Base-by-base conservation (phyloP, 2,113 vertebrate genomes). In the Rafetus swinhoei region DNA sequence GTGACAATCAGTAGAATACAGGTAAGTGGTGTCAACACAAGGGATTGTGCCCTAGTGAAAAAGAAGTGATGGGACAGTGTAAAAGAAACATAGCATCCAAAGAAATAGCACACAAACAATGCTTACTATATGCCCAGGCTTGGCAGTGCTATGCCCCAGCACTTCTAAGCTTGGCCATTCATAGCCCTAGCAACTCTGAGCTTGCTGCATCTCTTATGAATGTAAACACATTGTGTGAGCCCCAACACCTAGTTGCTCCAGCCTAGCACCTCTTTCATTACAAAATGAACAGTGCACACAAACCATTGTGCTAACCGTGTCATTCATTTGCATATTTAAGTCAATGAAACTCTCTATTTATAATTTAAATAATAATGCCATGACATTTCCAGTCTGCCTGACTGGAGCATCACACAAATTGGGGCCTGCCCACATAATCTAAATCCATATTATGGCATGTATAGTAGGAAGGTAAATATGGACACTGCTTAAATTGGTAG, bases 1-100 rank as follows among this genome's bases (percentile, higher is more conserved):
- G 25, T 24, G 35, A 74, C 35, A 74, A 39, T 39, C 22, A 74
- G 21, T 16, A 39, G n/a, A 84, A 27, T 0, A 0, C 4, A 69
- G 65, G 69, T 85, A n/a, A 45, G 3, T 79, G 84, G 54, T 79
- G 13, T 62, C 1, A 1, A 90, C 93, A 87, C 1, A 65, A 65
- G n/a, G 35, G 21, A n/a, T 83, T 2, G 12, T 57, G 21, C 2
- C 35, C 74, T 39, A 24, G 1, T 86, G 52, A 90, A 90, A 76
- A 4, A 2, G 3, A 92, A 81, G 83, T n/a, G 27, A 0, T 50
- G 4, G 72, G 35, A 39, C 6, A 39, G 9, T 1, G 4, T 60
- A 35, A 76, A 84, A 80, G 3, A 86, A 84, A 79, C 52, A 6
- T 53, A 35, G 60, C 52, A 92, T 12, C 76, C 57, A 84, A 74